These are phyloP conservation scores for Syngnathus floridae DNA, from an alignment of 2,113 vertebrate genomes.

Conservation along the genomic window DNA sequence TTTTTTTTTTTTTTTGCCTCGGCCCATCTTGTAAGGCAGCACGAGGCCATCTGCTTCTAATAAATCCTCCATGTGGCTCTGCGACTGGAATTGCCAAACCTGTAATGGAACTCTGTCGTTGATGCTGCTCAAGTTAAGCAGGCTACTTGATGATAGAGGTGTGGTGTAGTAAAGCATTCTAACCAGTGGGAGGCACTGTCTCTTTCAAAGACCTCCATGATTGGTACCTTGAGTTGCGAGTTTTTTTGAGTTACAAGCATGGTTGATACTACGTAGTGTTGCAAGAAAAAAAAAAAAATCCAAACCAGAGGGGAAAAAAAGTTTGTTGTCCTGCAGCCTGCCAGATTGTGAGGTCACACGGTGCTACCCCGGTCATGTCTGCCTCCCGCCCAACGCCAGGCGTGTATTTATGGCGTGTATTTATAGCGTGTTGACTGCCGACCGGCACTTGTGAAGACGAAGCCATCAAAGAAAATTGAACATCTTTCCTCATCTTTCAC, in stretches of 20 bases:
- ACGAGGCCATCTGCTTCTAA: conserved; percentile 74
- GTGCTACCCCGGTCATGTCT: conserved; percentile 67
- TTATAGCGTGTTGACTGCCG: conserved; percentile 69
- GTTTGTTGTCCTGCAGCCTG: conserved; percentile 23
- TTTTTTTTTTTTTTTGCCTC: conserved; percentile 53
- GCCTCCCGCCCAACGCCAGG: conserved; percentile 49
- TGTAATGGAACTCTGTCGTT: conserved; percentile 58
- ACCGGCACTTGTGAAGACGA: conserved; percentile 64
- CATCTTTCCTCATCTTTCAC: conserved; percentile 69
- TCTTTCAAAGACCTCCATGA: background rate
- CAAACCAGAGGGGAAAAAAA: conserved; percentile 23
- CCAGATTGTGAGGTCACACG: conserved; percentile 69
- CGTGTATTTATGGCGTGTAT: conserved; percentile 67
- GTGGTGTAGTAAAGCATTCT: conserved; percentile 41
- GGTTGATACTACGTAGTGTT: too few relatives aligned
- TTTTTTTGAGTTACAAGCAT: too few relatives aligned
- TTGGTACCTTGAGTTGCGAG: background rate
- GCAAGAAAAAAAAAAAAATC: background rate
- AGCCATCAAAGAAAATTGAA: conserved; percentile 64
- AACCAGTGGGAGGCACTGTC: conserved; percentile 59
- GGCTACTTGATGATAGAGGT: conserved; percentile 36
- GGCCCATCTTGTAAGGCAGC: conserved; percentile 60
- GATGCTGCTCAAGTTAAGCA: conserved; percentile 32
- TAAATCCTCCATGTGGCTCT: conserved; percentile 65
- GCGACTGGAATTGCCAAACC: conserved; percentile 60